Conservation (phyloP, 2,888 invertebrate genomes). For the Calephelis perditalis region DNA sequence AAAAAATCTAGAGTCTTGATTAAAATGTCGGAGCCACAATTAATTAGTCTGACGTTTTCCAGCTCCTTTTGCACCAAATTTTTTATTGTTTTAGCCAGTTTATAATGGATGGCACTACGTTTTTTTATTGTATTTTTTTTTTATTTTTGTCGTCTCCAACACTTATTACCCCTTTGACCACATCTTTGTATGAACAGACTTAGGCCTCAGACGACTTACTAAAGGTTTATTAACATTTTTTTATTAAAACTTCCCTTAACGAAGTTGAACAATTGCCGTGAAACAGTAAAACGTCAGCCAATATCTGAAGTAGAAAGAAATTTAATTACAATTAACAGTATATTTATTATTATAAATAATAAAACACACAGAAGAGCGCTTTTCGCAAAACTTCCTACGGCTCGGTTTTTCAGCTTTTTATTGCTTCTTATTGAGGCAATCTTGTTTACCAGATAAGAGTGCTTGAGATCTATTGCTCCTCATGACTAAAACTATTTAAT, state of each 20-base stretch:
- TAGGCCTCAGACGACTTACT: constrained; percentile 24
- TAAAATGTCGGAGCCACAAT: constrained; percentile 8
- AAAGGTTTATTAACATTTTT: constrained; percentile 24
- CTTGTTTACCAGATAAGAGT: too few species aligned
- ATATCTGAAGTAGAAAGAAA: constrained; percentile 24
- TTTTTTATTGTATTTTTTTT: constrained; percentile 12
- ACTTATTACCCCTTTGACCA: constrained; percentile 14
- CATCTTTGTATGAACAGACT: constrained; percentile 4
- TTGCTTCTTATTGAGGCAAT: too few species aligned
- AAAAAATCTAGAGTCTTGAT: constrained; percentile 14
- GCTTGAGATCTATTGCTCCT: too few species aligned
- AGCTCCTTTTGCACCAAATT: background rate
- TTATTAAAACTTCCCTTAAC: constrained; percentile 27
- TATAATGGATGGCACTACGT: background rate
- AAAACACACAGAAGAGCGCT: background rate
- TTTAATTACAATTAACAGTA: background rate
- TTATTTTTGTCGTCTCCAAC: constrained; percentile 15
- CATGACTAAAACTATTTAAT: too few species aligned
- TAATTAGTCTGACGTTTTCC: too few species aligned
- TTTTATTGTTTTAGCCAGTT: background rate
- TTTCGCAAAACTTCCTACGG: background rate
- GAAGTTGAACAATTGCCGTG: constrained; percentile 30
- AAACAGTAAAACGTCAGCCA: constrained; percentile 26
- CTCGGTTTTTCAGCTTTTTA: too few species aligned
- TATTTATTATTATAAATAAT: background rate